Conservation (phyloP, 2,113 vertebrate genomes). For the Cyanoramphus novaezelandiae region DNA sequence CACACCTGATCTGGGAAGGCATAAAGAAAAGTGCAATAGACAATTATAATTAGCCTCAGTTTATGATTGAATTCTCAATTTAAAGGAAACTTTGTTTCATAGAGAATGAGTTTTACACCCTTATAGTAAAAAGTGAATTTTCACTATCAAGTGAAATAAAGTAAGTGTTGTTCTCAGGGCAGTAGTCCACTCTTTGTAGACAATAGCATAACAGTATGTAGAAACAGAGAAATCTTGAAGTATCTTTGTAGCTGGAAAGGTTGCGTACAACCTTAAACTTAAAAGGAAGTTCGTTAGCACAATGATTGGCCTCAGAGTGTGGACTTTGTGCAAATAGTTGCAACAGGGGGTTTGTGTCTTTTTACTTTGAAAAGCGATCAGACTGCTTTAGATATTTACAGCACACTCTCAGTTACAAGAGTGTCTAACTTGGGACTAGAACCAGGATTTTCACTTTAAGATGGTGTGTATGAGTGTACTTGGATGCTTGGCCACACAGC, state of each 20-base stretch:
- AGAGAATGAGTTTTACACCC: background rate
- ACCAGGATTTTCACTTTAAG: background rate
- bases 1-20: background rate
- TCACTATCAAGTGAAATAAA: fast-evolving
- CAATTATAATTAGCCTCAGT: background rate
- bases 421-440: background rate
- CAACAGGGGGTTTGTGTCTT: background rate
- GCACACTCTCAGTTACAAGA: background rate
- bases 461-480: background rate
- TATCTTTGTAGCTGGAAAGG: background rate
- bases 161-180: background rate
- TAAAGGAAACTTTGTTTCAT: background rate
- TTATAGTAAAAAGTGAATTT: background rate
- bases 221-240: background rate
- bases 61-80: background rate
- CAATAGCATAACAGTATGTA: background rate
- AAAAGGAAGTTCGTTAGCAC: background rate
- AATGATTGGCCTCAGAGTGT: background rate
- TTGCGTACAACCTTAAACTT: background rate
- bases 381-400: background rate
- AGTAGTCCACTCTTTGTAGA: background rate
- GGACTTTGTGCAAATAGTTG: background rate
- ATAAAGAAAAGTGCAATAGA: background rate
- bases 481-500: background rate
- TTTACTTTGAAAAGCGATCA: background rate